phyloP scores from a whole-genome alignment of 2,888 invertebrate genomes.

The Heliconius sara region DNA sequence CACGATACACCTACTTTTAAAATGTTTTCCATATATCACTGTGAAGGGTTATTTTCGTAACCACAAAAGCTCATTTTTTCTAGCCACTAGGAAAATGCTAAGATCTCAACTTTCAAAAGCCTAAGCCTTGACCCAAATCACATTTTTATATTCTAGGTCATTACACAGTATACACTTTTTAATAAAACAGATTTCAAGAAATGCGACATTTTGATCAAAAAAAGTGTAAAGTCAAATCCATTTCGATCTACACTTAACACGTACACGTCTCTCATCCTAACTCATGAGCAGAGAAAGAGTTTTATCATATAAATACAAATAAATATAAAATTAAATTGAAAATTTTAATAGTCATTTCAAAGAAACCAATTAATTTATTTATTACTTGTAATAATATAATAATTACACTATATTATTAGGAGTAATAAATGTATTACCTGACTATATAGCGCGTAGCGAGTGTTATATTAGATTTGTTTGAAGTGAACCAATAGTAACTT shows the following conservation, averaged over 20 bases:
- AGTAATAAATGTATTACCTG: neutral
- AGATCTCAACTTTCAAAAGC: constrained; percentile 39
- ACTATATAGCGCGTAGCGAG: neutral
- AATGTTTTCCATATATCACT: constrained; percentile 34
- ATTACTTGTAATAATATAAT: neutral
- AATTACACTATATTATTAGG: no score
- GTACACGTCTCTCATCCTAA: neutral
- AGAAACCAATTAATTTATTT: neutral
- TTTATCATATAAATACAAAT: neutral
- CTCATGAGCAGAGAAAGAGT: neutral
- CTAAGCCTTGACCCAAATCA: constrained; percentile 40
- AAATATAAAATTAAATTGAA: neutral
- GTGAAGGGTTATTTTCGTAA: constrained; percentile 28
- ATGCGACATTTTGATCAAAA: neutral
- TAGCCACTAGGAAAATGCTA: constrained; percentile 29
- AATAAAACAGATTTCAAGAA: constrained; percentile 18
- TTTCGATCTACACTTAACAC: neutral
- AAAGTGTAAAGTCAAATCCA: neutral
- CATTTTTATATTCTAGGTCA: constrained; percentile 28
- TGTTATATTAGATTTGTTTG: neutral
- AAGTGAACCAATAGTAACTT: neutral
- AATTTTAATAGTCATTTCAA: neutral
- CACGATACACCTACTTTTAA: constrained; percentile 25
- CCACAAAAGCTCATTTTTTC: constrained; percentile 35
- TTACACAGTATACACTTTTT: constrained; percentile 23